Evolutionary conservation across 2,797 vertebrate species (phyloP).

Genomic region (Xyrichtys novacula): DNA sequence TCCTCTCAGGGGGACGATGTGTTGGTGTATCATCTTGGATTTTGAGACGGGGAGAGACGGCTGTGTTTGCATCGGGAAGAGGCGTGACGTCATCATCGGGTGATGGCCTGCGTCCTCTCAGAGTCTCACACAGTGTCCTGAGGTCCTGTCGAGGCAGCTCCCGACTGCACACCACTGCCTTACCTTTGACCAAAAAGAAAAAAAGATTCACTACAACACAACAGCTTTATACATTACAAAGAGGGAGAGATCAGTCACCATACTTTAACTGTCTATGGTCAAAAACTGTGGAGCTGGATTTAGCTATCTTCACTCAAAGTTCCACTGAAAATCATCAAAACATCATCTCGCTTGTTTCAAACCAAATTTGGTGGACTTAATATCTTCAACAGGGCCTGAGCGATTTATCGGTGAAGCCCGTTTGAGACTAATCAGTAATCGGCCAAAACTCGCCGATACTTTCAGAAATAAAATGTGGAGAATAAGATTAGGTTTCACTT

Average conservation of each 20-base stretch:
- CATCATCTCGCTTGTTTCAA: too few relatives aligned
- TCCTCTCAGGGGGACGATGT: constrained; percentile 8
- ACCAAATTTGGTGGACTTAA: too few relatives aligned
- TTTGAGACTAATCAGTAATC: too few relatives aligned
- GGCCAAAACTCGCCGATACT: too few relatives aligned
- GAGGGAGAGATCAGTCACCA: background rate
- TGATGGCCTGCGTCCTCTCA: constrained; percentile 81
- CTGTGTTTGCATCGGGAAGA: constrained; percentile 23
- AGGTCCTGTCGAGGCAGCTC: constrained; percentile 93
- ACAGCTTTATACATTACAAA: background rate
- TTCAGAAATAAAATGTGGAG: too few relatives aligned
- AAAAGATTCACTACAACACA: constrained; percentile 1
- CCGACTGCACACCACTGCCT: constrained; percentile 92
- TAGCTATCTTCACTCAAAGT: too few relatives aligned
- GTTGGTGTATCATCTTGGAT: constrained; percentile 30
- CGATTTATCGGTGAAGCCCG: too few relatives aligned
- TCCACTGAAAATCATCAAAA: too few relatives aligned
- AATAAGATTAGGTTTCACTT: too few relatives aligned
- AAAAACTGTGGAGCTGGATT: too few relatives aligned
- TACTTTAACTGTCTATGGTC: background rate
- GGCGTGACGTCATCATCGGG: constrained; percentile 52
- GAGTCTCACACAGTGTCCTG: constrained; percentile 90
- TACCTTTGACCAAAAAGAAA: constrained; percentile 82
- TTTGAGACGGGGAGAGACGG: background rate
- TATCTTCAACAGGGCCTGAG: too few relatives aligned